Percentiles rank a stretch among this genome's conserved stretches.
These are phyloP conservation scores for Plodia interpunctella DNA, from an alignment of 1,140 invertebrate species.

Conservation along the genomic window DNA sequence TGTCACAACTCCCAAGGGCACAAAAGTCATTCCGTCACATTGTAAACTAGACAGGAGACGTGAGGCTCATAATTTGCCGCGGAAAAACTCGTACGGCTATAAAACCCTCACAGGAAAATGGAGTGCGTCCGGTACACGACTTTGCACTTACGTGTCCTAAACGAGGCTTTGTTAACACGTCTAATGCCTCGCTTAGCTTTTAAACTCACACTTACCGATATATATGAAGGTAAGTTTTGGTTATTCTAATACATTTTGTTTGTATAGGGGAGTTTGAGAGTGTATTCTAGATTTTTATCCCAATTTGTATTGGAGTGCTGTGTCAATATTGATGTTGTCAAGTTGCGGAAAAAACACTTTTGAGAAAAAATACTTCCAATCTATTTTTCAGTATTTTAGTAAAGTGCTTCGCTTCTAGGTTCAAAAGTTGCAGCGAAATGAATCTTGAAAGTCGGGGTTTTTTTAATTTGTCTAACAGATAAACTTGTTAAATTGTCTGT, in stretches of 20 bases:
- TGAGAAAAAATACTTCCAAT: too few relatives aligned
- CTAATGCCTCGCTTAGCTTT: conserved; percentile 28
- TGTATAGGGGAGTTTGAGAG: not conserved
- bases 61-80: conserved; percentile 19
- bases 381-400: too few relatives aligned
- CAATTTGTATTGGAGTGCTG: not conserved
- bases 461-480: too few relatives aligned
- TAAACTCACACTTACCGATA: conserved; percentile 17
- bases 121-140: conserved; percentile 31
- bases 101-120: conserved; percentile 21
- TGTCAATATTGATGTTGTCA: not conserved
- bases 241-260: not conserved
- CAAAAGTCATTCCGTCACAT: not conserved
- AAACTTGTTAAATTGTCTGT: too few relatives aligned
- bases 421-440: too few relatives aligned
- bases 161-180: conserved; percentile 57
- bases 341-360: too few relatives aligned
- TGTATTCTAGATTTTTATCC: too few relatives aligned
- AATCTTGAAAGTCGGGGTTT: too few relatives aligned
- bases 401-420: too few relatives aligned
- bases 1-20: not conserved
- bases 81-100: conserved; percentile 25
- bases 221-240: conserved; percentile 9
- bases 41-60: conserved; percentile 12
- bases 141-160: conserved; percentile 58